Conservation (phyloP, 2,797 vertebrate species). For the Anabas testudineus region DNA sequence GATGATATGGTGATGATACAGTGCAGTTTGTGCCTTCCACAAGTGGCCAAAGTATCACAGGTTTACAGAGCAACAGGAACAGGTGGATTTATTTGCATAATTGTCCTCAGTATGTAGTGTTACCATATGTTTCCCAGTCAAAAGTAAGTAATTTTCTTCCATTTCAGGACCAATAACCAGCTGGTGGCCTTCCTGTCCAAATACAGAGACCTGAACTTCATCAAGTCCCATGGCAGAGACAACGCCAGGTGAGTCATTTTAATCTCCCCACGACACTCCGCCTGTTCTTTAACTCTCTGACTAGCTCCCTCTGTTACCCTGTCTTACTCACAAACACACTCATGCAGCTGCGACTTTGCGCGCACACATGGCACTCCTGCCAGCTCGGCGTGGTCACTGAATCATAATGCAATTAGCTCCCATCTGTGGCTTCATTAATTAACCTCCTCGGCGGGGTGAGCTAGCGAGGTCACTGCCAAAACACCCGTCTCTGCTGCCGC, state of each 20-base stretch:
- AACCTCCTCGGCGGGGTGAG: conserved; percentile 70
- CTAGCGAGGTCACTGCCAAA: conserved; percentile 54
- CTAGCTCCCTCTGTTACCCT: conserved; percentile 20
- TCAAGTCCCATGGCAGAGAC: conserved; percentile 98
- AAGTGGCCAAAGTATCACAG: neutral
- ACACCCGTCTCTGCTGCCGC: conserved; percentile 26
- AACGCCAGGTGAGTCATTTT: conserved; percentile 91
- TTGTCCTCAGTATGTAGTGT: neutral
- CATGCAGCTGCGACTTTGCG: conserved; percentile 15
- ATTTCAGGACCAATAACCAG: conserved; percentile 94
- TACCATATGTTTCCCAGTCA: conserved; percentile 49
- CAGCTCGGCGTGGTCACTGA: conserved; percentile 62
- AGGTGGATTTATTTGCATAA: conserved; percentile 22
- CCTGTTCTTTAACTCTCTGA: conserved; percentile 12
- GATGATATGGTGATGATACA: neutral
- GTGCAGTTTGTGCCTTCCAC: neutral
- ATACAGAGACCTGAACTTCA: conserved; percentile 97
- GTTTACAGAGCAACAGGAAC: neutral
- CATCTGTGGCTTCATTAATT: conserved; percentile 78
- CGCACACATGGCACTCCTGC: conserved; percentile 37
- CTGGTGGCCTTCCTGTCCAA: conserved; percentile 96
- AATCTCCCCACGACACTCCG: conserved; percentile 12
- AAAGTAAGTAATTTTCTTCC: conserved; percentile 37
- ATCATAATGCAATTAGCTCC: conserved; percentile 78
- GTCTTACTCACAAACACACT: conserved; percentile 9